Evolutionary conservation across 1,140 invertebrate genomes (phyloP).

Genomic region (Bacillus rossius): DNA sequence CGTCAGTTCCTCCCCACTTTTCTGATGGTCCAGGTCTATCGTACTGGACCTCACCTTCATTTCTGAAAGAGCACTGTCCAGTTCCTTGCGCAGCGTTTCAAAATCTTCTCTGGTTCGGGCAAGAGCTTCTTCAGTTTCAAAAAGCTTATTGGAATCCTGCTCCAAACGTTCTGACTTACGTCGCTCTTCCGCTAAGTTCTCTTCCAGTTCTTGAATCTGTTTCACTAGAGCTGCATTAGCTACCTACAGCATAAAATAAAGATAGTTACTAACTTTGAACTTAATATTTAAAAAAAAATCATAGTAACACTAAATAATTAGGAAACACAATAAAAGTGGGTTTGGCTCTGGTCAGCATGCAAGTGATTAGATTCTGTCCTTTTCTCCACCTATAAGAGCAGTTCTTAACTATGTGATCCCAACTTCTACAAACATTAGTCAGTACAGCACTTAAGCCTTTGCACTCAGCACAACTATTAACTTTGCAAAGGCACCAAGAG

Average conservation of each 20-base stretch:
- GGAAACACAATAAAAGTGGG: no score
- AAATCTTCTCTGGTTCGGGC: slow-evolving; percentile 32
- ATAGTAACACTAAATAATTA: no score
- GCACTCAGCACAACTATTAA: no score
- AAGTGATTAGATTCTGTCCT: no score
- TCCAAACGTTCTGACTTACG: slow-evolving; percentile 45
- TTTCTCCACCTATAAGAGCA: no score
- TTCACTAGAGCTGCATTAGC: slow-evolving; percentile 45
- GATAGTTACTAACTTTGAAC: no score
- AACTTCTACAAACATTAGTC: no score
- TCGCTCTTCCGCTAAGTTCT: slow-evolving; percentile 42
- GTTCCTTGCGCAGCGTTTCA: slow-evolving; percentile 30
- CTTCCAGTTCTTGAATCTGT: slow-evolving; percentile 49
- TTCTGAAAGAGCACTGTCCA: slow-evolving; percentile 41
- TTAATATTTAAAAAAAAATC: no score
- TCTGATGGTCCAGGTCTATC: neutral
- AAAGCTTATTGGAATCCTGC: slow-evolving; percentile 46
- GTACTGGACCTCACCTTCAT: slow-evolving; percentile 32
- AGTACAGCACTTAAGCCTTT: no score
- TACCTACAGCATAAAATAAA: slow-evolving; percentile 40
- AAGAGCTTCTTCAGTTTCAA: slow-evolving; percentile 50
- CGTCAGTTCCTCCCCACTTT: slow-evolving; percentile 12
- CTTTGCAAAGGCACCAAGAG: no score
- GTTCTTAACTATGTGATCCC: no score
- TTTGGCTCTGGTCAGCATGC: no score